Percentiles rank a stretch among this genome's conserved stretches.
phyloP scores from a whole-genome alignment of 1,140 invertebrate genomes.

The Temnothorax nylanderi region DNA sequence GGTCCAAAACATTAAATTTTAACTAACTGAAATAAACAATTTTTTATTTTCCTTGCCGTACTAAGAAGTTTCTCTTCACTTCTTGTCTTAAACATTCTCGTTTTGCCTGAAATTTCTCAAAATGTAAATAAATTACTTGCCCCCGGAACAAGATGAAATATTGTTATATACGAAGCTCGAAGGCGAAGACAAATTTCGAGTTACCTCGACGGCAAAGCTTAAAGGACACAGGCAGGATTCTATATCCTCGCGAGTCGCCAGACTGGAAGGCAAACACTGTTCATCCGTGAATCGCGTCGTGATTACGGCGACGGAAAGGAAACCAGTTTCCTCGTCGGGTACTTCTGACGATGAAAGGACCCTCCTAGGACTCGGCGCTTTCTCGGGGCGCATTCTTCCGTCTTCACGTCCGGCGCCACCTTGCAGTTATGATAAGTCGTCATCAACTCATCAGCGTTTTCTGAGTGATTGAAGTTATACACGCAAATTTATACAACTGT shows the following conservation, averaged over 20 bases:
- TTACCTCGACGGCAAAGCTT: conserved; percentile 30
- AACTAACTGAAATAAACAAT: not conserved
- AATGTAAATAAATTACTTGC: conserved; percentile 48
- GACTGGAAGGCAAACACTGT: conserved; percentile 64
- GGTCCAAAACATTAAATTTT: not conserved
- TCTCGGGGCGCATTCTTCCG: conserved; percentile 25
- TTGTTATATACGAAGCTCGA: conserved; percentile 42
- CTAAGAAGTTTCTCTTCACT: not conserved
- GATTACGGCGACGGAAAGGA: conserved; percentile 51
- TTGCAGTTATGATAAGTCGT: conserved; percentile 54
- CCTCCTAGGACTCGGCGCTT: not conserved
- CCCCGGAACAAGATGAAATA: conserved; percentile 35
- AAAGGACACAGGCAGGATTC: conserved; percentile 38
- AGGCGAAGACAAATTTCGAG: conserved; percentile 49
- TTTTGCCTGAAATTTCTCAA: conserved; percentile 22
- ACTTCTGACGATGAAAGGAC: conserved; percentile 24
- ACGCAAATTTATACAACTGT: not conserved
- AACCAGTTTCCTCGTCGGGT: conserved; percentile 43
- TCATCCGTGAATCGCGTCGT: conserved; percentile 51
- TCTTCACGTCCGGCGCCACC: conserved; percentile 12
- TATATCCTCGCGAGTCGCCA: conserved; percentile 41
- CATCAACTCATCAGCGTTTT: conserved; percentile 29
- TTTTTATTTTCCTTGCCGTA: not conserved
- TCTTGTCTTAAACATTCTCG: not conserved
- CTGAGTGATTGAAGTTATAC: not conserved